phyloP scores from a whole-genome alignment of 2,797 vertebrate species.

The Semotilus atromaculatus region DNA sequence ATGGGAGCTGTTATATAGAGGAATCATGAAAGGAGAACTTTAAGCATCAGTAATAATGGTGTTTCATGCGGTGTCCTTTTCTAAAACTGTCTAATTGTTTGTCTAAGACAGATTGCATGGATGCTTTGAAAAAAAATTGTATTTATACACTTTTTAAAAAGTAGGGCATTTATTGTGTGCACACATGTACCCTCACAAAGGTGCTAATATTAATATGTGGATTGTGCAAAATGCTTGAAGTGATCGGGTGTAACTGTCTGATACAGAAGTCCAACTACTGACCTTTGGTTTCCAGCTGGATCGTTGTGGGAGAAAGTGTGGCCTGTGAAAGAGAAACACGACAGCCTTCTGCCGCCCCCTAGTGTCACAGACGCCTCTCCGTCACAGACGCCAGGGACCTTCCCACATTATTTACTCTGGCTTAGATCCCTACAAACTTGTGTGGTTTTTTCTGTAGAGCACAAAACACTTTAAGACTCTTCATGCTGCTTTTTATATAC shows the following conservation, averaged over 20 bases:
- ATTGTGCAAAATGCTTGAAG: neutral
- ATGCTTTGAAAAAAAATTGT: neutral
- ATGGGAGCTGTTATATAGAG: neutral
- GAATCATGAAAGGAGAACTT: neutral
- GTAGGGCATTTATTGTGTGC: neutral
- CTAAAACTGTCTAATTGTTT: neutral
- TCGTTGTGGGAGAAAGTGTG: no score
- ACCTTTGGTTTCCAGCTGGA: neutral
- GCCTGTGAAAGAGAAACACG: neutral
- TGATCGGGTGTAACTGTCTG: neutral
- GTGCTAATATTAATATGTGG: neutral
- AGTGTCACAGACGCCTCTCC: constrained; percentile 26
- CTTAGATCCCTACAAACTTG: neutral
- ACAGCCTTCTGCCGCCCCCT: constrained; percentile 62
- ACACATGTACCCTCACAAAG: neutral
- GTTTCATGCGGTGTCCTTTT: neutral
- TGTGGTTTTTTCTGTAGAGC: neutral
- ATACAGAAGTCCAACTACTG: neutral
- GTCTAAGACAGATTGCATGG: no score
- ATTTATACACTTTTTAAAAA: no score
- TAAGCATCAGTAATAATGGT: neutral
- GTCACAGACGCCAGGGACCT: no score
- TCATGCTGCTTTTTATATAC: neutral
- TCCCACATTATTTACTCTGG: neutral
- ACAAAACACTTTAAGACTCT: neutral